phyloP scores from a whole-genome alignment of 2,113 vertebrate genomes.

The Zosterops borbonicus region DNA sequence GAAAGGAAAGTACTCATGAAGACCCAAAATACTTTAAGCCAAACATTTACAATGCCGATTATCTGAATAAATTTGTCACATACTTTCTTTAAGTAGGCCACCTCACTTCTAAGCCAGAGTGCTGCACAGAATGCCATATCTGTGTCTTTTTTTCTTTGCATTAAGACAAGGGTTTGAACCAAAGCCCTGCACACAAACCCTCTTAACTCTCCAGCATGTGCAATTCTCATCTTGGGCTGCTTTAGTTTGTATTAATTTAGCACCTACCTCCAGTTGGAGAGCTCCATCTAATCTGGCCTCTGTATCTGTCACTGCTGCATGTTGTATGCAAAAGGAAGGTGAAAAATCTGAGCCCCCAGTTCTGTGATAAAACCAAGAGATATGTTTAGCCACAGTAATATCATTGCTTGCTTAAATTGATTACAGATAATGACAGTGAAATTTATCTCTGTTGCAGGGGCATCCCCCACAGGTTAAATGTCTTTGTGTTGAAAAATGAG shows the following conservation, averaged over 20 bases:
- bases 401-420: background rate
- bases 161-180: background rate
- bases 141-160: background rate
- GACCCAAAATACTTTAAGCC: slow-evolving; percentile 4
- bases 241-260: slow-evolving; percentile 22
- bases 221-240: slow-evolving; percentile 2
- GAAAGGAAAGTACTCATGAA: background rate
- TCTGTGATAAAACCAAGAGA: background rate
- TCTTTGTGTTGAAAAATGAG: background rate
- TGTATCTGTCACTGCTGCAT: background rate
- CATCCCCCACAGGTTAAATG: background rate
- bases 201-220: slow-evolving; percentile 1
- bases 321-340: background rate
- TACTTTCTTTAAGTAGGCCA: background rate
- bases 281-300: background rate
- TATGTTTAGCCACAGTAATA: background rate
- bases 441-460: background rate
- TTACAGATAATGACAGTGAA: background rate
- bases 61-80: slow-evolving; percentile 6
- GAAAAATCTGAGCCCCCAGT: background rate
- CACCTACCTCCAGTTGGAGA: background rate
- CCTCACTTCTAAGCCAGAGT: background rate
- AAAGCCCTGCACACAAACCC: background rate
- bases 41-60: background rate
- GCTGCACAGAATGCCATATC: background rate